Evolutionary conservation across 2,113 vertebrate genomes (phyloP), one percentile per base, ranked within the genome.

Genomic region (Heterotilapia buettikoferi): DNA sequence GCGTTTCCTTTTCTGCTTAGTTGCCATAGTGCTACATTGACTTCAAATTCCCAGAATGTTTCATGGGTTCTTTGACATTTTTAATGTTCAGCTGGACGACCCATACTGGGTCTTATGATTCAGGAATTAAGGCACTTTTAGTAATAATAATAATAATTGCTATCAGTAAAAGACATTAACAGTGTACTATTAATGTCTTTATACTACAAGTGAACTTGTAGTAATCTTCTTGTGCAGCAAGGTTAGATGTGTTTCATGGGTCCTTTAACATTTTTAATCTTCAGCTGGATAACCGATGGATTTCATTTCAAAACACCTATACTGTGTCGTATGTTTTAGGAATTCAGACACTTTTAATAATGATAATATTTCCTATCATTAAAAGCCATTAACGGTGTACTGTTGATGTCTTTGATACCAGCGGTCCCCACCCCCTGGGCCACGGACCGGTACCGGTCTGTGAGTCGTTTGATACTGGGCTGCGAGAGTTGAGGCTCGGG

Each of bases 371-470:
- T 76, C 40, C 14, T 47, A 47, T 47, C 16, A 7, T 76, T 76
- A 76, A 76, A 76, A 76, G 2, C 14, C 16, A 76, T 29, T 76
- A 19, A 0, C 0, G 1, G 43, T 13, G 56, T 9, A 47, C 80
- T 26, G 0, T 0, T 68, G 11, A 14, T 68, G 63, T 68, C 11
- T 1, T 68, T 40, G n/a, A 66, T 38, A 36, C 18, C 6, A 63
- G 18, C 9, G 0, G 59, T 63, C 29, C 59, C 59, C 29, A 63
- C 9, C 59, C 59, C 59, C 59, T 63, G 9, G 59, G 59, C 29
- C 0, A 63, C 0, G 5, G 59, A 63, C 59, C 9, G 0, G 5
- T 63, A 63, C 5, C 0, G 2, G 29, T 63, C 59, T 33, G 29
- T 63, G 59, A 63, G 59, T 63, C 2, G 0, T 63, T 57, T 19